These are phyloP conservation scores for Germaria angustata DNA, from an alignment of 2,888 invertebrate species.

Conservation along the genomic window DNA sequence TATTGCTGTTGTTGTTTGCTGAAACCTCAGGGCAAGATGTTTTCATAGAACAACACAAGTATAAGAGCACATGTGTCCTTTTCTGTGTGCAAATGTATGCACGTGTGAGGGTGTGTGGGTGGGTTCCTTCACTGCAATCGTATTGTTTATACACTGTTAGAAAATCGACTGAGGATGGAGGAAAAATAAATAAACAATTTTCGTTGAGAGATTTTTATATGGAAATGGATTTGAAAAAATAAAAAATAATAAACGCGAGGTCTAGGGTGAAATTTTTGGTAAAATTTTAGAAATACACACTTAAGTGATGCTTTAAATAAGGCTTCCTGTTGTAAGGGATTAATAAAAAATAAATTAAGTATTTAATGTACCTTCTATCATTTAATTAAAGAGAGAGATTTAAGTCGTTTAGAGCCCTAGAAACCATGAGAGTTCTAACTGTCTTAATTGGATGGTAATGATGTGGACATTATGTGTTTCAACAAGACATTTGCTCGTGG, in stretches of 20 bases:
- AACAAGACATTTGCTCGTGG: too few species aligned
- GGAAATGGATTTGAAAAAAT: too few species aligned
- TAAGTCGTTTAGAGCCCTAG: too few species aligned
- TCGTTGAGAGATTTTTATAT: neutral
- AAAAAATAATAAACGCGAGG: neutral
- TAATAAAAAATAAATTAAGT: too few species aligned
- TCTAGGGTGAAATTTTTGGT: neutral
- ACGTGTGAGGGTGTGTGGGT: neutral
- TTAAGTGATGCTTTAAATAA: too few species aligned
- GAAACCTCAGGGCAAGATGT: conserved; percentile 7
- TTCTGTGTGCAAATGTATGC: neutral
- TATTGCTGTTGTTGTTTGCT: neutral
- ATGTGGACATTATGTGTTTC: too few species aligned
- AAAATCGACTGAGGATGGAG: neutral
- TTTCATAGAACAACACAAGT: conserved; percentile 1
- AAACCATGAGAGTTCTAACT: too few species aligned
- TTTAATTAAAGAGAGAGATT: too few species aligned
- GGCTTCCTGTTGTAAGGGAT: too few species aligned
- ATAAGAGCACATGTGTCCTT: conserved; percentile 10
- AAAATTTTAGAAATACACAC: too few species aligned
- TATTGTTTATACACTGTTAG: conserved; percentile 20
- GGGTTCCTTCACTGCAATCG: neutral
- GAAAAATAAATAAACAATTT: neutral
- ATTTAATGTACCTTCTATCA: too few species aligned
- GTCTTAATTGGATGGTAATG: too few species aligned